These are phyloP conservation scores for Papilio helenus DNA, from an alignment of 1,140 invertebrate genomes.

Conservation along the genomic window DNA sequence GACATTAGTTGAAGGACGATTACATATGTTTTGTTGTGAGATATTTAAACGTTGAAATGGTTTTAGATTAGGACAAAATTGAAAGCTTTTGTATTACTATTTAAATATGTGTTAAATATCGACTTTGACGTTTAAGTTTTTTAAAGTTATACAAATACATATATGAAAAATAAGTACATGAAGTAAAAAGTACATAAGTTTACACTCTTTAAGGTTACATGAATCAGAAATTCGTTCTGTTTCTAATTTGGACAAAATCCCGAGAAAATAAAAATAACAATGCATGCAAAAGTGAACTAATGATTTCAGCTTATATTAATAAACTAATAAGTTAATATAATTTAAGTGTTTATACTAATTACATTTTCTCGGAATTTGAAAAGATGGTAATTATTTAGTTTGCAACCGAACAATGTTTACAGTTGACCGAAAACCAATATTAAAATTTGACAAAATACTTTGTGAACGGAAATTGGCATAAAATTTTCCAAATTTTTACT, in stretches of 20 bases:
- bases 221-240: not conserved
- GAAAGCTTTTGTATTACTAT: not conserved
- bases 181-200: conserved; percentile 21
- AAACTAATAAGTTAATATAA: conserved; percentile 18
- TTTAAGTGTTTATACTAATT: conserved; percentile 25
- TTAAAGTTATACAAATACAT: not conserved
- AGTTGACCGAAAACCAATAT: too few species aligned
- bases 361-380: conserved; percentile 23
- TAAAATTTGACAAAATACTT: too few species aligned
- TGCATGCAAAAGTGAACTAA: conserved; percentile 32
- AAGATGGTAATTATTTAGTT: not conserved
- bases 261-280: conserved; percentile 26
- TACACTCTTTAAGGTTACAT: not conserved
- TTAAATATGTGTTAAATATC: not conserved
- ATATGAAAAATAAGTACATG: not conserved
- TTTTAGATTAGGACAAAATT: conserved; percentile 14
- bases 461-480: too few species aligned
- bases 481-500: too few species aligned
- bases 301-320: conserved; percentile 24
- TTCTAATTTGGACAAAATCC: not conserved
- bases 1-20: conserved; percentile 23
- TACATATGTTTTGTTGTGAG: conserved; percentile 6
- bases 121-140: conserved; percentile 16
- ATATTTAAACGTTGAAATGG: conserved; percentile 23
- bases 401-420: too few species aligned